Base-by-base conservation (phyloP, 2,113 vertebrate genomes). In the Dascyllus trimaculatus region DNA sequence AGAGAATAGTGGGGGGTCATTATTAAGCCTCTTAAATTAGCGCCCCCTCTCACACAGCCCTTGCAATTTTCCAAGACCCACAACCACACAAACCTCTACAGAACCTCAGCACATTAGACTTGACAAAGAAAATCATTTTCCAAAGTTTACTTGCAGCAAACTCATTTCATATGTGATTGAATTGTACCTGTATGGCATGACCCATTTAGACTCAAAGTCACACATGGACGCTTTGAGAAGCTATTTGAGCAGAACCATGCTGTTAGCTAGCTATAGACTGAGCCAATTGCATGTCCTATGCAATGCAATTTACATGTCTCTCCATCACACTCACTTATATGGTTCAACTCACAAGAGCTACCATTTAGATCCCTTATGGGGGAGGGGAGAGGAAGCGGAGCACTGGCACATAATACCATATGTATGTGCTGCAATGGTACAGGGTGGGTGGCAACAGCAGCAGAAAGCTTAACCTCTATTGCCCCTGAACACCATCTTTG, bases 21-120 rank as follows among this genome's bases (percentile, higher is more conserved):
- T 92, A 91, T 92, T 90, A 91, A 91, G 89, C 91, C 87, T 93
- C 92, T 92, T 91, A 93, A 91, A 92, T 91, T 90, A 90, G 88
- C 75, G 1, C 84, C 87, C 87, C 85, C 79, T 46, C 85, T 71
- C 78, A 77, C 80, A 75, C 75, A 71, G 71, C 84, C 68, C 54
- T 79, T 65, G 85, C 89, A 90, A 84, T 90, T 89, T 86, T 80
- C 81, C 46, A 59, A 82, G 75, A 74, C 78, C 68, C 66, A 60
- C 71, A 76, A 52, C 73, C 38, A 56, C 77, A 69, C 59, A 29
- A 71, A 60, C 60, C 59, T 46, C 14, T 67, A 29, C 66, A 65
- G 78, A 88, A 77, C 51, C n/a, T 65, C 79, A 21, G 48, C 64
- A 64, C 78, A 64, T 85, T 76, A 80, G 66, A 80, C 60, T 59